Percentiles rank a stretch among this genome's conserved stretches.
Conservation (phyloP, 2,888 invertebrate species). For the Microctonus hyperodae region DNA sequence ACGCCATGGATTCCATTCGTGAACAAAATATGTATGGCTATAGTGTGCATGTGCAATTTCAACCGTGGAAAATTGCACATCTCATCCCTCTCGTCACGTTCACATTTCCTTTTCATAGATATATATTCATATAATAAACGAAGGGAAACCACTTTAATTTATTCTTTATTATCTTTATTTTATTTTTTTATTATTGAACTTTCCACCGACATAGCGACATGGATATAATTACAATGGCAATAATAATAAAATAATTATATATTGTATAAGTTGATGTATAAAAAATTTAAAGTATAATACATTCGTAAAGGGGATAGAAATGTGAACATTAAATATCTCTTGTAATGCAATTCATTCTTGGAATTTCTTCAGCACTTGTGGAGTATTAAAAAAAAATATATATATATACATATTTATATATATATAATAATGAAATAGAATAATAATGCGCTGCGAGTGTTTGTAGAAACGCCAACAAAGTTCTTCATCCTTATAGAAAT, state of each 20-base stretch:
- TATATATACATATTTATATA: too few species aligned
- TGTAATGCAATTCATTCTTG: background rate
- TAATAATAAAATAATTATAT: background rate
- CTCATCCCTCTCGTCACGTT: slow-evolving; percentile 1
- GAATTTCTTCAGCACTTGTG: background rate
- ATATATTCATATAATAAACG: too few species aligned
- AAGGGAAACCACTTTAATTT: slow-evolving; percentile 14
- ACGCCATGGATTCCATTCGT: slow-evolving; percentile 29
- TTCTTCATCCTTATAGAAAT: background rate
- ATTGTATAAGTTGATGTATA: background rate
- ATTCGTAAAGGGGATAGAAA: background rate
- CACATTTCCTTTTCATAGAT: slow-evolving; percentile 19
- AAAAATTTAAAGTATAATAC: background rate
- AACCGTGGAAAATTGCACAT: slow-evolving; percentile 32
- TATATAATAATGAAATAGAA: background rate
- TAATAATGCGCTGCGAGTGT: background rate
- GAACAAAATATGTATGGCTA: slow-evolving; percentile 1
- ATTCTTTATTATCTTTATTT: background rate
- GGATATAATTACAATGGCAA: background rate
- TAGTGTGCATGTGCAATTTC: slow-evolving; percentile 18
- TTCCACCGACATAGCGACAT: background rate
- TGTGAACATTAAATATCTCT: background rate
- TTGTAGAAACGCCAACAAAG: background rate
- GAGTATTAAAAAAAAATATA: background rate
- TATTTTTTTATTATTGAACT: background rate